These are phyloP conservation scores for Zygaena filipendulae DNA, from an alignment of 2,888 invertebrate species.

Conservation along the genomic window DNA sequence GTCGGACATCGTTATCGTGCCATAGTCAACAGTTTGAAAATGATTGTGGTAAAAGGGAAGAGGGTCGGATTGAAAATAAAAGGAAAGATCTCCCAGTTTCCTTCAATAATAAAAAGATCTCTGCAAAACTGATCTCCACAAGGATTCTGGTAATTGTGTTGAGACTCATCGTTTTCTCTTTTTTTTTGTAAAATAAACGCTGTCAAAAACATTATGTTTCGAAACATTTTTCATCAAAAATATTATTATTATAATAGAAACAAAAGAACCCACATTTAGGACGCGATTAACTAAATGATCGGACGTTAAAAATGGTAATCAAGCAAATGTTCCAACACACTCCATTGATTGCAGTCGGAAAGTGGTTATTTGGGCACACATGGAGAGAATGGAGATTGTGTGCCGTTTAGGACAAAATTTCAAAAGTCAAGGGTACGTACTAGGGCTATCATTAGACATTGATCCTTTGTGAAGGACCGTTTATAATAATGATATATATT, in stretches of 20 bases:
- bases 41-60: constrained; percentile 8
- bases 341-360: constrained; percentile 33
- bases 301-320: constrained; percentile 40
- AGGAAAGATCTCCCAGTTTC: too few relatives aligned
- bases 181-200: too few relatives aligned
- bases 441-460: too few relatives aligned
- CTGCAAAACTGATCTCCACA: too few relatives aligned
- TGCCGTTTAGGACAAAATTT: constrained; percentile 9
- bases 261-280: constrained; percentile 13
- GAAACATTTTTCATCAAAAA: too few relatives aligned
- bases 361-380: constrained; percentile 29
- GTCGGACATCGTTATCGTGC: constrained; percentile 14
- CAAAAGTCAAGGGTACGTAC: constrained; percentile 10
- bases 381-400: constrained; percentile 19
- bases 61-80: too few relatives aligned
- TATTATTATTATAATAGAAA: too few relatives aligned
- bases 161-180: too few relatives aligned
- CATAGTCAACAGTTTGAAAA: constrained; percentile 10
- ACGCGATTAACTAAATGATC: constrained; percentile 27
- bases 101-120: too few relatives aligned
- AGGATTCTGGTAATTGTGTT: too few relatives aligned
- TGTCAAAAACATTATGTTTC: too few relatives aligned
- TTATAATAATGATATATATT: too few relatives aligned
- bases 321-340: constrained; percentile 38
- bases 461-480: constrained; percentile 6